Base-by-base conservation (phyloP, 2,888 invertebrate species). In the Azorinus chamasolen region DNA sequence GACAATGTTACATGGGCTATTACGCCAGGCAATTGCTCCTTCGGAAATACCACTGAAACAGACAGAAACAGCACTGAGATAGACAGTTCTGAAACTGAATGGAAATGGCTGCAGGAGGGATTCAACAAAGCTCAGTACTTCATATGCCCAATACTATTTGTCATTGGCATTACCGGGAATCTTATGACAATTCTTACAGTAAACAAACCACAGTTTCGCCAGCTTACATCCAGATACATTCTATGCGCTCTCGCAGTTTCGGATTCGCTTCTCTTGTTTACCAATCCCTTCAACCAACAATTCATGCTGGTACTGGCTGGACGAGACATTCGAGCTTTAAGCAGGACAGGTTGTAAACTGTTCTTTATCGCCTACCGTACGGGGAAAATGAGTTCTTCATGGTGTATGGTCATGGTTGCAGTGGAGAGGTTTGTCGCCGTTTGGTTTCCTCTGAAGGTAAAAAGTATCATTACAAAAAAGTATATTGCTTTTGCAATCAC, bases 391-490 rank as follows among this genome's bases (percentile, higher is more conserved):
- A 41, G 59, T 1, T 37, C 72, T 0, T 72, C 72, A 4, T 72
- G 72, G 72, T 72, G 43, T 16, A 59, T 72, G 6, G 72, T 72
- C 24, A n/a, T 59, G 16, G 45, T 65, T 12, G 59, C 71, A 2
- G n/a, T 59, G 5, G 72, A 72, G 16, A 32, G 72, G 1, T 72
- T 72, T 43, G 41, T 72, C 20, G 65, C 72, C 5, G 58, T 72
- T 4, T 53, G 37, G 14, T 72, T 58, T 39, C 71, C 72, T 3
- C 24, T 65, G 10, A 51, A 48, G 25, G 55, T 46, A 10, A 53
- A 61, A 16, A 14, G 5, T 4, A 53, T 65, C 6, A 16, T 59
- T 2, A 53, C 54, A 10, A 65, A 59, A 20, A 41, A 32, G 27
- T 54, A 58, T 10, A 53, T 55, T 2, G n/a, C 5, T 10, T 8